Base-by-base conservation (phyloP, 2,888 invertebrate species). In the Scaptomyza parva region DNA sequence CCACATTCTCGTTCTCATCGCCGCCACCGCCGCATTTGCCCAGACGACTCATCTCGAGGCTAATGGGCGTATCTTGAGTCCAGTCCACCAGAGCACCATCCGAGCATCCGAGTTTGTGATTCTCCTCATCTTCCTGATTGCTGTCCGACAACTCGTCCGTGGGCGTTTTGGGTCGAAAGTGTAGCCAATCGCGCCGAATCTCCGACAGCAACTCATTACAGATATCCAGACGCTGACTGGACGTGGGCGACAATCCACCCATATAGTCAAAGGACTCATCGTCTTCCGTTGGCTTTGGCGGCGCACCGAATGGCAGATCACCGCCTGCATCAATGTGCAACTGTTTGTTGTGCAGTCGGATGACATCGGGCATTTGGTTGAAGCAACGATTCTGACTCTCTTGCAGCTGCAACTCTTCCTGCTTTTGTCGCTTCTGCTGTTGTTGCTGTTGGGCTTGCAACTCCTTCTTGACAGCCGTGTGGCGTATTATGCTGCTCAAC, bases 121-220 rank as follows among this genome's bases (percentile, higher is more conserved):
- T 81, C 22, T 41, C 40, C 12, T 24, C 44, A 1, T 53, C 53
- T 11, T 72, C 61, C 33, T 69, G 70, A 45, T 68, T 78, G 47
- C 71, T 64, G 24, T 88, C 85, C 28, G 76, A 76, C 28, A 88
- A 41, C 51, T 87, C 86, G 33, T 89, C 87, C 39, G 90, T 82
- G 17, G 92, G 92, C 18, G 91, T 91, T 74, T 90, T 91, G 14
- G 92, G 92, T 6, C 91, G 89, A 71, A 92, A 92, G 78, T 92
- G 92, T 57, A 92, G 68, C 92, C 92, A 92, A 73, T 92, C 90
- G 3, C 90, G 87, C 1, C 86, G 79, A 33, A 92, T 91, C 67
- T 91, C 91, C 18, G 89, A 89, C 41, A 92, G 70, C 63, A 92
- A 63, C 58, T 92, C 91, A 58, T 89, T 89, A 80, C 90, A 89